A percentile compares a stretch with the other conserved stretches of the same genome.
These are phyloP conservation scores for Catotricha subobsoleta DNA, from an alignment of 2,888 invertebrate genomes.

Conservation along the genomic window DNA sequence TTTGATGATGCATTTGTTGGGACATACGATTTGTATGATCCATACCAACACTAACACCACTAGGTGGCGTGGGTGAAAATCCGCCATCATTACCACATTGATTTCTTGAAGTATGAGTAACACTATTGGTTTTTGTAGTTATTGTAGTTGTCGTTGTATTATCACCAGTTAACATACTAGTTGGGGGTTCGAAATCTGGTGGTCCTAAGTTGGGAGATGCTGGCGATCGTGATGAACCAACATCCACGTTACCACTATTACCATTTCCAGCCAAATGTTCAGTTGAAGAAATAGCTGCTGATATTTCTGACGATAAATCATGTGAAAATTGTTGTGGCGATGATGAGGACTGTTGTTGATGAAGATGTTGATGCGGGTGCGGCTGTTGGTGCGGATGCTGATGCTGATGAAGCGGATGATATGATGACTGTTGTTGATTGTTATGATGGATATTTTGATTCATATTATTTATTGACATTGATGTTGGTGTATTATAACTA, in stretches of 20 bases:
- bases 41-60: too few species aligned
- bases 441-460: background rate
- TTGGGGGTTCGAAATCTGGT: conserved; percentile 58
- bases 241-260: background rate
- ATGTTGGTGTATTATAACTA: background rate
- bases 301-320: conserved; percentile 59
- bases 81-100: too few species aligned
- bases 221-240: background rate
- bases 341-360: conserved; percentile 16
- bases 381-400: conserved; percentile 17
- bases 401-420: conserved; percentile 13
- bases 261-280: conserved; percentile 37
- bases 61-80: too few species aligned
- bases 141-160: too few species aligned
- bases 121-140: conserved; percentile 11
- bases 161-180: conserved; percentile 33
- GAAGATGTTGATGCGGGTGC: conserved; percentile 21
- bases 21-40: conserved; percentile 20
- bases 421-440: conserved; percentile 4
- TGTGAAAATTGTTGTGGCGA: conserved; percentile 38
- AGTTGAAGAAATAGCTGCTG: conserved; percentile 50
- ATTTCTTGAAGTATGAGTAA: background rate
- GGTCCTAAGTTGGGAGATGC: conserved; percentile 47
- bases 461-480: too few species aligned
- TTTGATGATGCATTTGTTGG: conserved; percentile 21